A percentile compares a stretch with the other conserved stretches of the same genome.
Evolutionary conservation across 2,113 vertebrate species (phyloP).

Genomic region (Bungarus multicinctus): DNA sequence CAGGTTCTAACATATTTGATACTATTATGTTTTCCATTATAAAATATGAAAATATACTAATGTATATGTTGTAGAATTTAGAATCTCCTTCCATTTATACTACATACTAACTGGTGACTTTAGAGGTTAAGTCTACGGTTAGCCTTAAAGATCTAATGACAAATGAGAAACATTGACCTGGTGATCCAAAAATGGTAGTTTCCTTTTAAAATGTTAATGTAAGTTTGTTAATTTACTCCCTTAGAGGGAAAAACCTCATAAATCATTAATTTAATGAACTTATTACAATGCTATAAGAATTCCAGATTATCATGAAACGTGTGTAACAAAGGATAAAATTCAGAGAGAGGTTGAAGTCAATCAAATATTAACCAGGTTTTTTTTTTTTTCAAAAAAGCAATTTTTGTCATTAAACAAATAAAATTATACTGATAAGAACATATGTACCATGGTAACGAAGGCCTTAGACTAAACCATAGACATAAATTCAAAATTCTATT

Average conservation of each 20-base stretch:
- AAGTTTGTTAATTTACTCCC: constrained; percentile 65
- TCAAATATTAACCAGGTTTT: constrained; percentile 46
- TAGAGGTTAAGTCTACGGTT: constrained; percentile 41
- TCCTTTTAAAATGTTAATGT: constrained; percentile 54
- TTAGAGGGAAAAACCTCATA: constrained; percentile 40
- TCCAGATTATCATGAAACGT: constrained; percentile 24
- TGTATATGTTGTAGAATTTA: constrained; percentile 4
- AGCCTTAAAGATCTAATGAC: constrained; percentile 2
- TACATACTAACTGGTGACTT: constrained; percentile 53
- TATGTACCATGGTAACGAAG: not conserved
- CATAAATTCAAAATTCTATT: not conserved
- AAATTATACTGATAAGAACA: not conserved
- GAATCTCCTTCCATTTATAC: not conserved
- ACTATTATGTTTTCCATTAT: not conserved
- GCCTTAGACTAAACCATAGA: not conserved
- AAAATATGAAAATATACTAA: not conserved
- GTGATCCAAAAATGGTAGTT: constrained; percentile 29
- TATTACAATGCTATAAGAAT: constrained; percentile 54
- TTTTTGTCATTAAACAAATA: not conserved
- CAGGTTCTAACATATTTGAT: not conserved
- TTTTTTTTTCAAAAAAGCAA: not conserved
- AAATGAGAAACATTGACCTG: constrained; percentile 47
- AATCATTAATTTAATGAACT: constrained; percentile 57
- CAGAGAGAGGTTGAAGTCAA: constrained; percentile 45
- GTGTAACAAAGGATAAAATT: constrained; percentile 14